A percentile compares a stretch with the other conserved stretches of the same genome.
These are phyloP conservation scores for Catamblyrhynchus diadema DNA, from an alignment of 2,797 vertebrate genomes.

Conservation along the genomic window DNA sequence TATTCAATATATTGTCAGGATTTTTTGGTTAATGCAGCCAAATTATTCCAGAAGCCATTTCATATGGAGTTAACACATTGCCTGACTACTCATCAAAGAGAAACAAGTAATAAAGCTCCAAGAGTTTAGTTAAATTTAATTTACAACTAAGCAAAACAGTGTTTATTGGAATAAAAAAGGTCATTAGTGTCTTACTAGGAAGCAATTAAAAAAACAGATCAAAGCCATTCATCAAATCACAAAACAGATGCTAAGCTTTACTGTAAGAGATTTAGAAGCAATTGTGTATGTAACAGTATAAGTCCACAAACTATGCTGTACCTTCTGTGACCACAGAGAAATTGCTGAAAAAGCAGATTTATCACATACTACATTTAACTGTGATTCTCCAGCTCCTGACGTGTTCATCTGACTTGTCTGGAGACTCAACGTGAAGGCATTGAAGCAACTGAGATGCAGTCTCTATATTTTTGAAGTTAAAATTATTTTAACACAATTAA, in stretches of 20 bases:
- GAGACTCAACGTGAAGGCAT: not conserved
- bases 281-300: slow-evolving; percentile 38
- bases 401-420: not conserved
- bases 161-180: slow-evolving; percentile 80
- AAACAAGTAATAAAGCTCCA: slow-evolving; percentile 66
- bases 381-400: not conserved
- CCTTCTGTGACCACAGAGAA: slow-evolving; percentile 16
- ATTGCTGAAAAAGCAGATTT: slow-evolving; percentile 15
- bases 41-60: not conserved
- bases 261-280: slow-evolving; percentile 66
- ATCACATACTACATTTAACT: not conserved
- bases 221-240: slow-evolving; percentile 76
- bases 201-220: slow-evolving; percentile 79
- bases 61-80: slow-evolving; percentile 35
- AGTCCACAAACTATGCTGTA: slow-evolving; percentile 17
- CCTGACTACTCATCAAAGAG: slow-evolving; percentile 32
- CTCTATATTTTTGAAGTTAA: not conserved
- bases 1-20: slow-evolving; percentile 41
- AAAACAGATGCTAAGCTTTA: slow-evolving; percentile 78
- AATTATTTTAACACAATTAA: not conserved
- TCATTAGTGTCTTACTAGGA: slow-evolving; percentile 79
- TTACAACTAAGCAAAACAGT: slow-evolving; percentile 77
- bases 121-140: slow-evolving; percentile 78
- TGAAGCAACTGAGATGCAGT: not conserved
- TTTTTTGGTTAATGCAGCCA: not conserved